A percentile compares a stretch with the other conserved stretches of the same genome.
phyloP scores from a whole-genome alignment of 2,797 vertebrate species.

The Pelodytes ibericus region DNA sequence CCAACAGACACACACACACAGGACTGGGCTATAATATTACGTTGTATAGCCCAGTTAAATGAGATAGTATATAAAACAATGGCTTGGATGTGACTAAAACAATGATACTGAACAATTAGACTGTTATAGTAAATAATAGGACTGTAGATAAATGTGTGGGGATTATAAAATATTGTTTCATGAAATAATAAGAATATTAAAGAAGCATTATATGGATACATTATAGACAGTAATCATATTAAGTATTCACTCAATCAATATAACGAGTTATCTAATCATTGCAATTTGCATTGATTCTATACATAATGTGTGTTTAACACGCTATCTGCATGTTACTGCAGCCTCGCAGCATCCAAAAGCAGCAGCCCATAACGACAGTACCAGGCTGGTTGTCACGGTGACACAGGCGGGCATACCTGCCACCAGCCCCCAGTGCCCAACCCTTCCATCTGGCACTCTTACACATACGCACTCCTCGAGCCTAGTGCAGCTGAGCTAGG shows the following conservation, averaged over 20 bases:
- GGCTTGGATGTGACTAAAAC: background rate
- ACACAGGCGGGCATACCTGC: slow-evolving; percentile 53
- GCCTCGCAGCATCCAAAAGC: background rate
- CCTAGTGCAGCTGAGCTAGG: slow-evolving; percentile 41
- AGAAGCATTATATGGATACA: no score
- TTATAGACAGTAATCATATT: no score
- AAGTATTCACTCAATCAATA: no score
- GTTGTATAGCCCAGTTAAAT: background rate
- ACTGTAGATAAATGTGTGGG: background rate
- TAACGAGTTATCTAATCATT: no score
- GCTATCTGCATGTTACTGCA: background rate
- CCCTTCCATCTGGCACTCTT: slow-evolving; percentile 52
- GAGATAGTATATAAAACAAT: background rate
- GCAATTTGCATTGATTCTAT: background rate
- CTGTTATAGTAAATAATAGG: background rate
- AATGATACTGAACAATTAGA: background rate
- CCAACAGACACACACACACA: background rate
- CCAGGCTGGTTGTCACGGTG: slow-evolving; percentile 56
- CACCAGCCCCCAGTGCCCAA: slow-evolving; percentile 35
- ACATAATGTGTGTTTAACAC: slow-evolving; percentile 1
- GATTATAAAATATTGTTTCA: background rate
- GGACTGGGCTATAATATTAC: background rate
- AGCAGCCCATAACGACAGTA: slow-evolving; percentile 22
- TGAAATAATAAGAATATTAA: no score
- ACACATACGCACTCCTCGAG: slow-evolving; percentile 19